phyloP scores from a whole-genome alignment of 2,797 vertebrate species.

The Pseudopleuronectes americanus region DNA sequence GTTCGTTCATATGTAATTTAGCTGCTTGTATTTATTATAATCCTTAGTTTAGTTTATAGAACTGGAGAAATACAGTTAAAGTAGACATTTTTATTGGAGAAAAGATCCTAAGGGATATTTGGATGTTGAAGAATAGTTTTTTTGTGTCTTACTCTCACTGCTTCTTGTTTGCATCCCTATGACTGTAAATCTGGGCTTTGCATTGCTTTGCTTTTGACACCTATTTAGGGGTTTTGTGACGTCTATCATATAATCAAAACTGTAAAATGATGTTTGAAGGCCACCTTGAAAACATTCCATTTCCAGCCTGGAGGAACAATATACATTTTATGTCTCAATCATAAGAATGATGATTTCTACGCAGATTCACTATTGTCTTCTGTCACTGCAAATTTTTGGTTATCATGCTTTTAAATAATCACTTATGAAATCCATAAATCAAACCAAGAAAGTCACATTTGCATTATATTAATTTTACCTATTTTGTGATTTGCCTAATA shows the following conservation, averaged over 20 bases:
- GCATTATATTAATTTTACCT: neutral
- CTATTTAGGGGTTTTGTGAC: slow-evolving; percentile 13
- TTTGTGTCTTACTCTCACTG: slow-evolving; percentile 16
- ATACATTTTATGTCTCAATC: no score
- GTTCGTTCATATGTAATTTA: no score
- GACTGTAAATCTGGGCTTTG: slow-evolving; percentile 14
- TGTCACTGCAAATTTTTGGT: no score
- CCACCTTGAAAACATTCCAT: neutral
- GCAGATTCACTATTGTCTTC: no score
- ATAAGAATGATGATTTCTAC: no score
- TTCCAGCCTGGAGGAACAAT: neutral
- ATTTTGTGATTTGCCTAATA: neutral
- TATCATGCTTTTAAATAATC: neutral
- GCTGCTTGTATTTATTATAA: neutral
- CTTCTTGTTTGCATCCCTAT: slow-evolving; percentile 32
- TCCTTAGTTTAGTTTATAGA: neutral
- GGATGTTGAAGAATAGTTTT: neutral
- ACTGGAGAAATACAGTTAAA: neutral
- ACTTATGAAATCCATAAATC: neutral
- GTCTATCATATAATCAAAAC: slow-evolving; percentile 6
- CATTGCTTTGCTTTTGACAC: slow-evolving; percentile 26
- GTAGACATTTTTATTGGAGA: neutral
- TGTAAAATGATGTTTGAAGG: neutral
- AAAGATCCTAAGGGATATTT: neutral
- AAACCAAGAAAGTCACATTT: neutral